These are phyloP conservation scores for Octodonta nipae DNA, from an alignment of 2,888 invertebrate species.

Conservation along the genomic window DNA sequence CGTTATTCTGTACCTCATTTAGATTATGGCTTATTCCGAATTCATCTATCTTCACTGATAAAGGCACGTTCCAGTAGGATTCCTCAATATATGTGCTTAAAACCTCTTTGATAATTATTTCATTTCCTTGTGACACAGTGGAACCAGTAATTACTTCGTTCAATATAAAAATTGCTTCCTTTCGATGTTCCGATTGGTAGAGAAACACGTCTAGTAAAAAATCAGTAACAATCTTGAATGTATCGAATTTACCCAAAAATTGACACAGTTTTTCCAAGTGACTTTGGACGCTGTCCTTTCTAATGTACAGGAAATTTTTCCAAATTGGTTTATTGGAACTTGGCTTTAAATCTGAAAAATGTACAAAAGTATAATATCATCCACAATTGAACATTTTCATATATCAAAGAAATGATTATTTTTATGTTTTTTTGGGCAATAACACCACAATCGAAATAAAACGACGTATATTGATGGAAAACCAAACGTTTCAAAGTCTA, in stretches of 20 bases:
- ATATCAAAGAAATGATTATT: no score
- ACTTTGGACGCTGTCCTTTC: constrained; percentile 33
- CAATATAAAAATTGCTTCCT: constrained; percentile 48
- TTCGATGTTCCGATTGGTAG: constrained; percentile 38
- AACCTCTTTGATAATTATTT: constrained; percentile 16
- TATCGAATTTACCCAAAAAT: constrained; percentile 41
- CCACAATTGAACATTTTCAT: no score
- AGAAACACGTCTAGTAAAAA: constrained; percentile 46
- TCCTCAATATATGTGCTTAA: constrained; percentile 37
- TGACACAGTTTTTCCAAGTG: constrained; percentile 44
- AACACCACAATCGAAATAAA: no score
- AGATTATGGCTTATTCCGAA: constrained; percentile 23
- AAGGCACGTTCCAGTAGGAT: constrained; percentile 40
- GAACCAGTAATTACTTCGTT: constrained; percentile 34
- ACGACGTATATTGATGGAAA: no score
- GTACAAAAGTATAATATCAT: no score
- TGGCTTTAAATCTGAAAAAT: no score
- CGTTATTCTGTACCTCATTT: constrained; percentile 43
- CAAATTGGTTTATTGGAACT: no score
- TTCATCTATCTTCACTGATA: constrained; percentile 28
- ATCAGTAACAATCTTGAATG: constrained; percentile 46
- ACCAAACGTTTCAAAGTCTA: no score
- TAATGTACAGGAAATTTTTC: constrained; percentile 50
- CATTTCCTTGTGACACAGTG: constrained; percentile 6
- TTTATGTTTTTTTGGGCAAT: no score